phyloP scores from a whole-genome alignment of 2,888 invertebrate species.

The Rhabditophanes sp. region DNA sequence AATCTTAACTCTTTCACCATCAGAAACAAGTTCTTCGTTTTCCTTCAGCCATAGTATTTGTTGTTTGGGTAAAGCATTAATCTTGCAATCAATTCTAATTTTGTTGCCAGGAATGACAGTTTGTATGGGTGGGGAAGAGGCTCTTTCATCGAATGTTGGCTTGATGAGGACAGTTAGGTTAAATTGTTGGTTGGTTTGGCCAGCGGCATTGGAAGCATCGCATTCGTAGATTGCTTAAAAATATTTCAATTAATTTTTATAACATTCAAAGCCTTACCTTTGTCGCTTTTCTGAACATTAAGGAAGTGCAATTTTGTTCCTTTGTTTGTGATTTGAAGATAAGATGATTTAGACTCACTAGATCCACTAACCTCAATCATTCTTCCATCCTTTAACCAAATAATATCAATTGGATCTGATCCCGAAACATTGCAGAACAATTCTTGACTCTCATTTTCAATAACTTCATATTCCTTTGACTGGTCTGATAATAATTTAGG shows the following conservation, averaged over 20 bases:
- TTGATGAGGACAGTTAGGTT: slow-evolving; percentile 28
- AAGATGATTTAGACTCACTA: not conserved
- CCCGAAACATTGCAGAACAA: slow-evolving; percentile 23
- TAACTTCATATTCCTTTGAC: no score
- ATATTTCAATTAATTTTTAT: no score
- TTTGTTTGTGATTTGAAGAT: slow-evolving; percentile 20
- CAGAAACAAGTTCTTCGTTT: slow-evolving; percentile 10
- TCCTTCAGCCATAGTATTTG: slow-evolving; percentile 16
- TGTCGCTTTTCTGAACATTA: slow-evolving; percentile 19
- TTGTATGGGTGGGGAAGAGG: slow-evolving; percentile 22
- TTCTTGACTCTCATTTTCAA: slow-evolving; percentile 14
- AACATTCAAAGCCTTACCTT: no score
- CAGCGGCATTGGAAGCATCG: slow-evolving; percentile 30
- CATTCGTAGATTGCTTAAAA: no score
- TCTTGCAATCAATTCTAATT: slow-evolving; percentile 46
- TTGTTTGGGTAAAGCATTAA: slow-evolving; percentile 46
- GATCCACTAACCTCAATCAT: slow-evolving; percentile 3
- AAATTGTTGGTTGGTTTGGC: slow-evolving; percentile 31
- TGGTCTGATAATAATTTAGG: no score
- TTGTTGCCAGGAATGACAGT: slow-evolving; percentile 15
- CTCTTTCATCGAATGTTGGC: slow-evolving; percentile 27
- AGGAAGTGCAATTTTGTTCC: slow-evolving; percentile 26
- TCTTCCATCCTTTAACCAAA: slow-evolving; percentile 34
- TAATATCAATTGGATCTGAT: slow-evolving; percentile 21
- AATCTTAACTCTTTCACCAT: slow-evolving; percentile 3